Evolutionary conservation across 1,140 invertebrate species (phyloP).

Genomic region (Megathymus violae): DNA sequence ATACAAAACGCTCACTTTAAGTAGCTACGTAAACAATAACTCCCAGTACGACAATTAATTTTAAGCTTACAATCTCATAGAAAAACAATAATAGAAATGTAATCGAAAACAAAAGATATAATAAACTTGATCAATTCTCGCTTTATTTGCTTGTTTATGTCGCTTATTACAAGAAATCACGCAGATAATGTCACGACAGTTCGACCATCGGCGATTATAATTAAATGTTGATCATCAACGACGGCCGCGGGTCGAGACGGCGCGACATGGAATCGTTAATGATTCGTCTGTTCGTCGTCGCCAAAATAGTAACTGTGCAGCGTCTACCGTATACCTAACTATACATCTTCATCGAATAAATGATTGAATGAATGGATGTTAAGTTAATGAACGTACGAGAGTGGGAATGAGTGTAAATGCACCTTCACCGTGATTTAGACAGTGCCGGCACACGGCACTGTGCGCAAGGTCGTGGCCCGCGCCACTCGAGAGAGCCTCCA

Average conservation of each 20-base stretch:
- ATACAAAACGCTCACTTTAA: constrained; percentile 17
- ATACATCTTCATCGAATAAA: constrained; percentile 32
- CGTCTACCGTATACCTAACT: constrained; percentile 20
- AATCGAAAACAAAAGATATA: neutral
- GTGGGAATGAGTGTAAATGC: constrained; percentile 58
- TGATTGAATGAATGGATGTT: constrained; percentile 16
- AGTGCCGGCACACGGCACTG: constrained; percentile 13
- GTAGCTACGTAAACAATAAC: constrained; percentile 8
- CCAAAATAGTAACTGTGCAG: constrained; percentile 15
- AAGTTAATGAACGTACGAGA: constrained; percentile 23
- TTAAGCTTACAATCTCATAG: neutral
- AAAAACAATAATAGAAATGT: neutral
- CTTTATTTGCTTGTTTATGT: neutral
- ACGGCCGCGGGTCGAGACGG: too few relatives aligned
- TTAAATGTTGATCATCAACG: too few relatives aligned
- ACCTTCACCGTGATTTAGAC: constrained; percentile 55
- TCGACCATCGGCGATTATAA: neutral
- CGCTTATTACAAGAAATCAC: neutral
- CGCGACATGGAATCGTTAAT: too few relatives aligned
- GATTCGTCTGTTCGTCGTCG: too few relatives aligned
- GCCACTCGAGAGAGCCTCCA: constrained; percentile 14
- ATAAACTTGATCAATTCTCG: neutral
- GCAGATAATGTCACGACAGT: neutral
- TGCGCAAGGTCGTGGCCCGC: too few relatives aligned
- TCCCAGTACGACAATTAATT: neutral